These are phyloP conservation scores for Drosophila sturtevanti DNA, from an alignment of 1,140 invertebrate genomes.

Conservation along the genomic window DNA sequence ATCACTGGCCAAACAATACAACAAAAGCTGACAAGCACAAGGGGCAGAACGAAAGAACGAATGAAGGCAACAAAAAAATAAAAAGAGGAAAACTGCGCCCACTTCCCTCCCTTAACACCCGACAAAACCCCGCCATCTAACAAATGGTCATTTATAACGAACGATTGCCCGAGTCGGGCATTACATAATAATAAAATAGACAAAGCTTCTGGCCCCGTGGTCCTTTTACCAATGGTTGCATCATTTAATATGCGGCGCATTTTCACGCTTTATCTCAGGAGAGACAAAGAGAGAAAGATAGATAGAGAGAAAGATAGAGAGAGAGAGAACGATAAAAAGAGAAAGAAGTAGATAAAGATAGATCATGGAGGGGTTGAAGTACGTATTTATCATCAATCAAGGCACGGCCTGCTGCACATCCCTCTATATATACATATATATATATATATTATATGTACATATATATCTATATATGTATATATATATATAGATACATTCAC, in stretches of 20 bases:
- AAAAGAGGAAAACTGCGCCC: slow-evolving; percentile 13
- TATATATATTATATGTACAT: slow-evolving; percentile 8
- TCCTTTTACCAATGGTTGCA: slow-evolving; percentile 38
- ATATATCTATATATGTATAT: slow-evolving; percentile 17
- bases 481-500: slow-evolving; percentile 19
- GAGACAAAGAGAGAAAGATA: slow-evolving; percentile 17
- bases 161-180: slow-evolving; percentile 58
- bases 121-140: slow-evolving; percentile 2
- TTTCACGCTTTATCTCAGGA: slow-evolving; percentile 77
- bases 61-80: not conserved
- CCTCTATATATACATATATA: slow-evolving; percentile 12
- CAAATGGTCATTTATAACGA: slow-evolving; percentile 78
- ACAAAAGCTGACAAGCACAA: slow-evolving; percentile 57
- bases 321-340: not conserved
- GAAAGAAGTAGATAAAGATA: not conserved
- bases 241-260: slow-evolving; percentile 78
- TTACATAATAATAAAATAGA: slow-evolving; percentile 73
- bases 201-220: slow-evolving; percentile 14
- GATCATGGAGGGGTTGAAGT: slow-evolving; percentile 24
- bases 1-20: slow-evolving; percentile 65
- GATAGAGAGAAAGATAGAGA: not conserved
- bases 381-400: slow-evolving; percentile 79
- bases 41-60: slow-evolving; percentile 25
- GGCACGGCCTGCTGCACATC: slow-evolving; percentile 66
- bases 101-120: not conserved